A percentile compares a stretch with the other conserved stretches of the same genome.
Evolutionary conservation across 2,113 vertebrate species (phyloP).

Genomic region (Festucalex cinctus): DNA sequence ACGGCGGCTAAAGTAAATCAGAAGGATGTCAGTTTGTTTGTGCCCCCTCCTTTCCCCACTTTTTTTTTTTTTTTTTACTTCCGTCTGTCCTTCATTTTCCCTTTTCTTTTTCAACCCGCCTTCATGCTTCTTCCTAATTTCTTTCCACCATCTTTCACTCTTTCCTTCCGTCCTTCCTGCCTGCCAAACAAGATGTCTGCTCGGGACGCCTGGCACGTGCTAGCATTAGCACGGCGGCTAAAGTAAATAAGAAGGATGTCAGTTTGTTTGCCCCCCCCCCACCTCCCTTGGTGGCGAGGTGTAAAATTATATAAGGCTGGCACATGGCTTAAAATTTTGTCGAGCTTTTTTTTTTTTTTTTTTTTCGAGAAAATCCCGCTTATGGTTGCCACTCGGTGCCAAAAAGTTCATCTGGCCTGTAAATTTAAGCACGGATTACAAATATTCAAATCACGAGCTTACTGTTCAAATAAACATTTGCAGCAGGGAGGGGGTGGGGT

Average conservation of each 20-base stretch:
- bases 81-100: neutral
- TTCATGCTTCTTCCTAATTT: neutral
- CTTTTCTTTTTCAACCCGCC: neutral
- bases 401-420: conserved; percentile 87
- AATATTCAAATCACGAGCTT: conserved; percentile 87
- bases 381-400: conserved; percentile 80
- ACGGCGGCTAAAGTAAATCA: conserved; percentile 71
- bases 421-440: conserved; percentile 87
- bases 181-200: neutral
- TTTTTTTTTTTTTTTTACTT: neutral
- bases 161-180: neutral
- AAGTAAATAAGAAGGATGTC: conserved; percentile 73
- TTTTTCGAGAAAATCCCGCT: conserved; percentile 84
- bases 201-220: neutral
- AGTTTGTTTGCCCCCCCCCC: conserved; percentile 57
- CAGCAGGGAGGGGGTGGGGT: conserved; percentile 76
- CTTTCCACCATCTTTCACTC: neutral
- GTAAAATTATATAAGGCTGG: conserved; percentile 81
- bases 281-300: conserved; percentile 32
- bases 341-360: conserved; percentile 82
- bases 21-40: conserved; percentile 68
- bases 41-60: no score
- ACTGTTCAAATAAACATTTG: conserved; percentile 88
- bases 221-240: conserved; percentile 39
- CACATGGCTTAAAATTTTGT: conserved; percentile 85